A percentile compares a stretch with the other conserved stretches of the same genome.
These are phyloP conservation scores for Allygus modestus DNA, from an alignment of 2,888 invertebrate genomes.

Conservation along the genomic window DNA sequence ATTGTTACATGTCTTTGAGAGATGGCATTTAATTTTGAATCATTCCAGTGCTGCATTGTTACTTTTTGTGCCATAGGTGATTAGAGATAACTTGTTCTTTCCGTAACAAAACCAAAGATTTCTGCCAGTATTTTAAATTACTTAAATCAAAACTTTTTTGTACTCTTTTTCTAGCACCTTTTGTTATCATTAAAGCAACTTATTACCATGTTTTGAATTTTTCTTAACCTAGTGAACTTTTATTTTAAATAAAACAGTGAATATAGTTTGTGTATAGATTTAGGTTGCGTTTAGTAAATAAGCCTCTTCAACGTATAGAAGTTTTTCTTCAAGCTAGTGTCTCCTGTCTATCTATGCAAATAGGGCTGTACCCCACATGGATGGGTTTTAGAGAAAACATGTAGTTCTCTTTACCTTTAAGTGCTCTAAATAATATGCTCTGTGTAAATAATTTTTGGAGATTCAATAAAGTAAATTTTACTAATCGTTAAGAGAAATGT, in stretches of 20 bases:
- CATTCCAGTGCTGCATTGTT: slow-evolving; percentile 31
- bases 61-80: neutral
- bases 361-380: too few relatives aligned
- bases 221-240: neutral
- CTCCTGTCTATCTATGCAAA: too few relatives aligned
- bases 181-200: slow-evolving; percentile 38
- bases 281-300: too few relatives aligned
- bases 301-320: too few relatives aligned
- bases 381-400: too few relatives aligned
- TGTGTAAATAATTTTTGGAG: too few relatives aligned
- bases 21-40: neutral
- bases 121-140: slow-evolving; percentile 31
- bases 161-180: slow-evolving; percentile 7
- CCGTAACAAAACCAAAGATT: slow-evolving; percentile 44
- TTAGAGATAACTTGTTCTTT: slow-evolving; percentile 37
- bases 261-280: too few relatives aligned
- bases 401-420: too few relatives aligned
- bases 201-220: slow-evolving; percentile 2
- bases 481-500: too few relatives aligned
- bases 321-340: too few relatives aligned
- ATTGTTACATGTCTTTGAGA: slow-evolving; percentile 9
- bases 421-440: too few relatives aligned
- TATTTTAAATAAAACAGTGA: neutral
- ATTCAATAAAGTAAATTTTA: too few relatives aligned
- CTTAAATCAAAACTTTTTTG: neutral